Conservation (phyloP, 1,140 invertebrate species). For the Nymphalis io region DNA sequence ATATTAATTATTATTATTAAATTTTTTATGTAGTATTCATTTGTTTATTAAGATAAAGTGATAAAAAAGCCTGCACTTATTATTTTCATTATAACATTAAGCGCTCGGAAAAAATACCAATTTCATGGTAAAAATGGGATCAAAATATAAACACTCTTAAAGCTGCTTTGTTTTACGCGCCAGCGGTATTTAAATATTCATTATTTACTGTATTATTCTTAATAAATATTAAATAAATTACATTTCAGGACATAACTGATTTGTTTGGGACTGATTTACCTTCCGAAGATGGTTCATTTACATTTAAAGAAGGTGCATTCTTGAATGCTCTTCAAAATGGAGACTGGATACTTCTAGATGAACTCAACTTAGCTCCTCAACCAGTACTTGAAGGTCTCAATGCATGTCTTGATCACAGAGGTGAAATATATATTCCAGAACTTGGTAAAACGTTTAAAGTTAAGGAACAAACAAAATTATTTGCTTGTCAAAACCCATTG, state of each 20-base stretch:
- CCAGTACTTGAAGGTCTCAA: conserved; percentile 99
- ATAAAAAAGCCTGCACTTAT: no score
- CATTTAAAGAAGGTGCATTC: conserved; percentile 98
- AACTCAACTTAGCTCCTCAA: conserved; percentile 98
- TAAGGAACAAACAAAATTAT: conserved; percentile 90
- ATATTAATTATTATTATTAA: no score
- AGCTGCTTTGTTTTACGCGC: no score
- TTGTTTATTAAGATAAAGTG: no score
- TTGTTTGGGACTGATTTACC: conserved; percentile 99
- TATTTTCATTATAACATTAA: no score
- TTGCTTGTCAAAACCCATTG: conserved; percentile 99
- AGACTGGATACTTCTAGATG: conserved; percentile 98
- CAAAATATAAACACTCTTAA: no score
- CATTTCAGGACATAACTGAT: conserved; percentile 94
- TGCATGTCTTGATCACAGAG: conserved; percentile 98
- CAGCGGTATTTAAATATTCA: no score
- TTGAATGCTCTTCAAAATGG: conserved; percentile 95
- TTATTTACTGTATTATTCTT: no score
- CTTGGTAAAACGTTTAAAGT: conserved; percentile 93
- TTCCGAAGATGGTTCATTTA: conserved; percentile 96
- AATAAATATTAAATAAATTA: background rate
- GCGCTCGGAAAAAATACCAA: no score
- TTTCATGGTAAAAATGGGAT: no score
- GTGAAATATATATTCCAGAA: conserved; percentile 98
- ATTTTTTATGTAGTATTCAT: no score